Base-by-base conservation (phyloP, 2,113 vertebrate species). In the Corythaeola cristata region DNA sequence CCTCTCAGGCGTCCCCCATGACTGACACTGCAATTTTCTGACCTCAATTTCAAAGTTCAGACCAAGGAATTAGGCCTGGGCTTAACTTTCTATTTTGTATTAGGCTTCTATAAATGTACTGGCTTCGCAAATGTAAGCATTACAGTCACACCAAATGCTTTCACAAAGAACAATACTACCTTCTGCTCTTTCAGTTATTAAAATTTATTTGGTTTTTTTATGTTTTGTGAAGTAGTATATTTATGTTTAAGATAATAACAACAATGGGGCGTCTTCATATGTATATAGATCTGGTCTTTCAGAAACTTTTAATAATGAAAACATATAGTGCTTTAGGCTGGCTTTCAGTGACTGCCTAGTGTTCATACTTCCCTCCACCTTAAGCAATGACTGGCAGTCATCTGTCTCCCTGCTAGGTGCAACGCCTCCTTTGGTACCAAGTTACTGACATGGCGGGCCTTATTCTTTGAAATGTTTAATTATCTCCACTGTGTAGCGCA, bases 51-150 rank as follows among this genome's bases (percentile, higher is more conserved):
- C 75, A 64, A 81, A 88, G 88, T 88, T 94, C 88, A 94, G 76
- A 81, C 56, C 63, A 77, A 93, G 88, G 83, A 93, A 84, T 94
- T 53, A 72, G 41, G 49, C 53, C 69, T 84, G 73, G 64, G 66
- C 68, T 93, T 96, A 95, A 94, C 88, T 95, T 95, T 96, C 92
- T 92, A 33, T 94, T 96, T 96, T 14, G 13, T 85, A 92, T 96
- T 93, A 94, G 76, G 82, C 76, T 89, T 88, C 95, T 94, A 90
- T 96, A 95, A 94, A 96, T 96, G 92, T 60, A 39, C 3, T 39
- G 44, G 55, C 83, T 95, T 96, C 95, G 85, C 62, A 78, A 85
- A 78, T 22, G 63, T 37, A 83, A 71, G 56, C 69, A 60, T 56
- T 35, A 23, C n/a, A 59, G 59, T 53, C 83, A 41, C 8, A 27